Conservation (phyloP, 1,140 invertebrate genomes). For the Berghia stephanieae region DNA sequence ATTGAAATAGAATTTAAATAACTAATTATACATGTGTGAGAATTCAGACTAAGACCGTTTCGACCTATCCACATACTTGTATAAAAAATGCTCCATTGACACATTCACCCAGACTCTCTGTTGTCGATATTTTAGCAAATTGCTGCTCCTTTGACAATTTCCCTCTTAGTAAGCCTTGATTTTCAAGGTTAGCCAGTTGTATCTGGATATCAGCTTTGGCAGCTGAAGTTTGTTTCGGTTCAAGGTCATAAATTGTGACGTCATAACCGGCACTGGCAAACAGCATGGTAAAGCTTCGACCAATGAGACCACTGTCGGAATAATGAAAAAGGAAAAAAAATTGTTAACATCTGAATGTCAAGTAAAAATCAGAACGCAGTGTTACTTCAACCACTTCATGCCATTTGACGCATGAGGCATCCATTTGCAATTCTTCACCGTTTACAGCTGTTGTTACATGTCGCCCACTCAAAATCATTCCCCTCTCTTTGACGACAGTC, state of each 20-base stretch:
- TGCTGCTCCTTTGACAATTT: slow-evolving; percentile 79
- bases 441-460: no score
- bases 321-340: neutral
- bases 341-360: no score
- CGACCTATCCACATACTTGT: slow-evolving; percentile 74
- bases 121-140: slow-evolving; percentile 74
- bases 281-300: slow-evolving; percentile 93
- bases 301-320: slow-evolving; percentile 85
- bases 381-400: no score
- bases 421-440: no score
- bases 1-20: no score
- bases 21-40: no score
- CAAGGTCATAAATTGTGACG: slow-evolving; percentile 85
- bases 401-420: no score
- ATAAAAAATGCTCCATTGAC: slow-evolving; percentile 76
- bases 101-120: slow-evolving; percentile 57
- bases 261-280: slow-evolving; percentile 91
- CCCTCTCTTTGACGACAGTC: no score
- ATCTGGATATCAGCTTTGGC: slow-evolving; percentile 79
- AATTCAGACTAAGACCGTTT: no score
- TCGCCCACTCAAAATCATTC: no score
- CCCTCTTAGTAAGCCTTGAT: slow-evolving; percentile 74
- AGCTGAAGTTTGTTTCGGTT: slow-evolving; percentile 75
- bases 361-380: no score
- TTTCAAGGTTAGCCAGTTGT: slow-evolving; percentile 79